phyloP scores from a whole-genome alignment of 1,140 invertebrate genomes.

The Apis cerana region DNA sequence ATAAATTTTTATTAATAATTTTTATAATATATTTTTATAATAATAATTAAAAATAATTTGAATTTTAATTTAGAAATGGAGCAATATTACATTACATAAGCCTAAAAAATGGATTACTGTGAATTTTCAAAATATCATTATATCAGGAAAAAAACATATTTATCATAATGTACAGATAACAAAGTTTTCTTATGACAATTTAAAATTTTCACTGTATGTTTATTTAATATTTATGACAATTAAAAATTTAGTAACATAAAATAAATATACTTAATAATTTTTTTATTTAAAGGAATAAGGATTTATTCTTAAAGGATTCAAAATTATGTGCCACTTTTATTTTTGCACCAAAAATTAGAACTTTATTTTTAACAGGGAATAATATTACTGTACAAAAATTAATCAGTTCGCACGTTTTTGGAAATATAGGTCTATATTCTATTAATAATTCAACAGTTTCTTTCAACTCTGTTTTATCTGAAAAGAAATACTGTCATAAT shows the following conservation, averaged over 20 bases:
- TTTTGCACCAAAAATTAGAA: slow-evolving; percentile 57
- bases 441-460: slow-evolving; percentile 35
- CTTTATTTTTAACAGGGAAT: slow-evolving; percentile 47
- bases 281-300: slow-evolving; percentile 43
- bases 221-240: neutral
- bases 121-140: slow-evolving; percentile 38
- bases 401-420: slow-evolving; percentile 45
- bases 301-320: neutral
- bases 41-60: neutral
- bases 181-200: slow-evolving; percentile 38
- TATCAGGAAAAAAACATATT: slow-evolving; percentile 66
- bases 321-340: slow-evolving; percentile 46
- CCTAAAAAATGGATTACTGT: slow-evolving; percentile 61
- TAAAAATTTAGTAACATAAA: neutral
- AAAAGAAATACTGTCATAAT: slow-evolving; percentile 43
- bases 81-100: slow-evolving; percentile 57
- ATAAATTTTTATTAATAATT: neutral
- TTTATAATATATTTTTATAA: neutral
- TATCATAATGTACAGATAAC: slow-evolving; percentile 52
- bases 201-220: slow-evolving; percentile 59
- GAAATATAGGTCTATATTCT: slow-evolving; percentile 48
- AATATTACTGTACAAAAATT: slow-evolving; percentile 53
- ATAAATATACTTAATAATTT: neutral
- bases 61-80: slow-evolving; percentile 60
- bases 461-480: slow-evolving; percentile 38